Evolutionary conservation across 1,140 invertebrate species (phyloP).

Genomic region (Drosophila ercepeae): DNA sequence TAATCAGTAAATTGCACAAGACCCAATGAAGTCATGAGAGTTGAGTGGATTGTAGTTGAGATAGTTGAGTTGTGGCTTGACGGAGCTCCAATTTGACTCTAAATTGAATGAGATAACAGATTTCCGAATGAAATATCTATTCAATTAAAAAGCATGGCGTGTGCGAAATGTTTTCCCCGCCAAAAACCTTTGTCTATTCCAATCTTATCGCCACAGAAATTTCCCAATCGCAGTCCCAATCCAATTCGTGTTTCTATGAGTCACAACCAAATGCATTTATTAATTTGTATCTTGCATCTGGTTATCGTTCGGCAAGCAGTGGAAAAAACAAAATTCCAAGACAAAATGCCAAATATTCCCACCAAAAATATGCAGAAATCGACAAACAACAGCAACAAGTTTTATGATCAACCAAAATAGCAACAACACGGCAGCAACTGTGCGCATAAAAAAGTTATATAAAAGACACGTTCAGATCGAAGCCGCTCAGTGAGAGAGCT

Average conservation of each 20-base stretch:
- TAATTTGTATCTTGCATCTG: slow-evolving; percentile 36
- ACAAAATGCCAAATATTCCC: slow-evolving; percentile 70
- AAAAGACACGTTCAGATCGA: slow-evolving; percentile 72
- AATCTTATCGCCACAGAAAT: background rate
- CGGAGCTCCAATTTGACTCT: slow-evolving; percentile 22
- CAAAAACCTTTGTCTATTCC: background rate
- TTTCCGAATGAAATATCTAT: slow-evolving; percentile 27
- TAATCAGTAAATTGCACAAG: slow-evolving; percentile 70
- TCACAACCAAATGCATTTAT: slow-evolving; percentile 41
- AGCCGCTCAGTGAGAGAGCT: slow-evolving; percentile 26
- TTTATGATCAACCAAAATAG: slow-evolving; percentile 12
- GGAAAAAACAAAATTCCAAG: slow-evolving; percentile 63
- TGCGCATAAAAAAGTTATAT: slow-evolving; percentile 76
- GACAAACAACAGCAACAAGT: slow-evolving; percentile 41
- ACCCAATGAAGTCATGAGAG: slow-evolving; percentile 46
- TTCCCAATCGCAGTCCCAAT: slow-evolving; percentile 13
- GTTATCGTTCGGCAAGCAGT: slow-evolving; percentile 15
- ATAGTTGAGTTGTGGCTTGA: background rate
- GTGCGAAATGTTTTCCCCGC: slow-evolving; percentile 1
- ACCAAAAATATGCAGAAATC: slow-evolving; percentile 66
- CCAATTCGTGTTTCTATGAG: slow-evolving; percentile 9
- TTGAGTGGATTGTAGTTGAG: slow-evolving; percentile 19
- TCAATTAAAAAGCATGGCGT: slow-evolving; percentile 8
- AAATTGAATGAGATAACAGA: slow-evolving; percentile 43
- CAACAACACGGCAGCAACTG: slow-evolving; percentile 45